These are phyloP conservation scores for Trogon melanurus DNA, from an alignment of 2,113 vertebrate genomes.

Conservation along the genomic window DNA sequence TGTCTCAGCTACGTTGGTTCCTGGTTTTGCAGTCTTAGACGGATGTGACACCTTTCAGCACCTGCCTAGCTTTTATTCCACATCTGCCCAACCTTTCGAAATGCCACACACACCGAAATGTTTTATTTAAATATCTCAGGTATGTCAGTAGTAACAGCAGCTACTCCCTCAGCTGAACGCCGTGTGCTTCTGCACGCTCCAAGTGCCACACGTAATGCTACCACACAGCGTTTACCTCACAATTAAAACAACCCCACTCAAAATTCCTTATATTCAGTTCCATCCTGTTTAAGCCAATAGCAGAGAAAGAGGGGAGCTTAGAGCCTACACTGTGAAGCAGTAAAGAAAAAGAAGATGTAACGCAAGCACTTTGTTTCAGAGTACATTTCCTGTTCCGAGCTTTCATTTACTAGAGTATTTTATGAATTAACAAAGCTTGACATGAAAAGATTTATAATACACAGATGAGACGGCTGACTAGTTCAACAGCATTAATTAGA, in stretches of 20 bases:
- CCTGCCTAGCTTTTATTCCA: not conserved
- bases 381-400: not conserved
- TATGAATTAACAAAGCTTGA: not conserved
- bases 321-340: not conserved
- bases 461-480: not conserved
- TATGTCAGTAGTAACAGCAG: not conserved
- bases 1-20: rapidly evolving
- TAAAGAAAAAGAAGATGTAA: not conserved
- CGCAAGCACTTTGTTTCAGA: not conserved
- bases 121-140: not conserved
- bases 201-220: not conserved
- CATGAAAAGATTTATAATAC: not conserved
- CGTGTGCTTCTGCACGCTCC: not conserved
- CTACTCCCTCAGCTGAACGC: not conserved
- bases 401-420: not conserved
- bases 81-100: not conserved
- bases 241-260: not conserved
- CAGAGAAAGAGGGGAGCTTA: not conserved
- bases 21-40: not conserved
- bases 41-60: not conserved
- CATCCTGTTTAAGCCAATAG: not conserved
- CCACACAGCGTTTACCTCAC: not conserved
- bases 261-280: not conserved
- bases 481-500: not conserved
- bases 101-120: not conserved